These are phyloP conservation scores for Luscinia luscinia DNA, from an alignment of 2,797 vertebrate genomes.

Conservation along the genomic window DNA sequence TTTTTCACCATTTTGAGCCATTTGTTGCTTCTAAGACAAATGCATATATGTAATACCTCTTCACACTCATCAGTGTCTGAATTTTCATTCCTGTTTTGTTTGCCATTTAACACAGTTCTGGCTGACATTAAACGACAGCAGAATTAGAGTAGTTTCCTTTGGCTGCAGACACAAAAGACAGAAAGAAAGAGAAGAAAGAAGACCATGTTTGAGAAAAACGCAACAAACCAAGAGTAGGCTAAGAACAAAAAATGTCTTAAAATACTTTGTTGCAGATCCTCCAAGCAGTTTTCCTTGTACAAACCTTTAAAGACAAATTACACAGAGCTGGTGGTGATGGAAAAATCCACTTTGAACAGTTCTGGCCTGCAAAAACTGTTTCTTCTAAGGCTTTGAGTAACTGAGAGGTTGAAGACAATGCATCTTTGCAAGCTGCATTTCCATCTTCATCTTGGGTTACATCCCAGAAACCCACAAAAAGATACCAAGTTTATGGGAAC, in stretches of 20 bases:
- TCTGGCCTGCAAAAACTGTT: background rate
- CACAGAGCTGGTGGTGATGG: background rate
- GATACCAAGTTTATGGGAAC: background rate
- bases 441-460: rapidly evolving
- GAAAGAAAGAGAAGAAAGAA: background rate
- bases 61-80: background rate
- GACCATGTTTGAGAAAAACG: background rate
- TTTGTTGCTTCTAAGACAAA: background rate
- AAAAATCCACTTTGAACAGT: background rate
- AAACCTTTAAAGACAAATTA: background rate
- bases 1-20: background rate
- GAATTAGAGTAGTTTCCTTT: background rate
- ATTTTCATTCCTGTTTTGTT: background rate
- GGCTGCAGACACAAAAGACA: background rate
- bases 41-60: background rate
- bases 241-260: background rate
- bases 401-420: background rate
- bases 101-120: background rate
- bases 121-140: background rate
- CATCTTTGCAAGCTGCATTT: background rate
- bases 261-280: background rate
- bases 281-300: background rate
- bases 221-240: background rate
- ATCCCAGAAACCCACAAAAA: background rate
- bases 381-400: background rate